Evolutionary conservation across 1,140 invertebrate genomes (phyloP).

Genomic region (Meloidogyne chitwoodi): DNA sequence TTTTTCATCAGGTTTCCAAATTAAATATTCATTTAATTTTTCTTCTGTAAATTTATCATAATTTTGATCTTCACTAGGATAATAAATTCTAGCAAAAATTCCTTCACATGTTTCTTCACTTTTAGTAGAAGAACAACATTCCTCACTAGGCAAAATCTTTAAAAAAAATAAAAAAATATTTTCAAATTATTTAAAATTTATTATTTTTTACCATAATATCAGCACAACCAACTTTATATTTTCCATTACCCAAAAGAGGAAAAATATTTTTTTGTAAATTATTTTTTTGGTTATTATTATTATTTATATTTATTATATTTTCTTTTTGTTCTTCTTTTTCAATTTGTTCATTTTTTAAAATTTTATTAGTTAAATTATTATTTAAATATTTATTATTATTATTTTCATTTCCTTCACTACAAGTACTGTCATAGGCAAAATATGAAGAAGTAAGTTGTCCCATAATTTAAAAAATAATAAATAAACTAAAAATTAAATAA

Average conservation of each 20-base stretch:
- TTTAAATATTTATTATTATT: no score
- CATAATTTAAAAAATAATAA: no score
- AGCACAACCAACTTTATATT: constrained; percentile 24
- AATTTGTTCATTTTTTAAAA: background rate
- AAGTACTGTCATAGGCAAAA: no score
- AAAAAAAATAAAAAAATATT: background rate
- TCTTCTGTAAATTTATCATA: background rate
- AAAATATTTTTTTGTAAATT: constrained; percentile 4
- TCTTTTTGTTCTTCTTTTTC: background rate
- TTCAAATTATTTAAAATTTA: background rate
- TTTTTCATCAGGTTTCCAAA: background rate
- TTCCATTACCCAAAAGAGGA: constrained; percentile 22
- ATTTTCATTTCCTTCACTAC: no score
- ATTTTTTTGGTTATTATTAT: no score
- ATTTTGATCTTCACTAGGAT: background rate
- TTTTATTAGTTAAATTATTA: no score
- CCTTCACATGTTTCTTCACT: background rate
- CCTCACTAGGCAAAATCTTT: background rate
- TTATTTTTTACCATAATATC: constrained; percentile 23
- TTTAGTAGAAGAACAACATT: background rate
- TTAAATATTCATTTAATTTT: background rate
- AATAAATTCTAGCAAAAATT: constrained; percentile 28
- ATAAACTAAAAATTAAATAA: no score
- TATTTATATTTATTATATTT: no score
- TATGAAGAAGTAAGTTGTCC: no score